Percentiles rank a stretch among this genome's conserved stretches.
phyloP scores from a whole-genome alignment of 2,888 invertebrate species.

The Automeris io region DNA sequence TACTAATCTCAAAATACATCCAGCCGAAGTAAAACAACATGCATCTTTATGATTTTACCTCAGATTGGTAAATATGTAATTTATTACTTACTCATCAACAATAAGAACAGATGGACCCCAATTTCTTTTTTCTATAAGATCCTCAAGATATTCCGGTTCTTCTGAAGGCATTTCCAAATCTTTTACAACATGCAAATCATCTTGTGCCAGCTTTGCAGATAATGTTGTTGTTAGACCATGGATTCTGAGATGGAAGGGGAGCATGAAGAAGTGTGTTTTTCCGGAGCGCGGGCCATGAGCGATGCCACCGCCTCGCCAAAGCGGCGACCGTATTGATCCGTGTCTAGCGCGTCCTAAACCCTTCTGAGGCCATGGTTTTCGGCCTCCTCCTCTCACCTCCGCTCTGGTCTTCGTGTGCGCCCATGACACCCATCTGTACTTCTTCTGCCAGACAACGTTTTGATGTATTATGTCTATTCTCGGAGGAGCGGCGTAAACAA shows the following conservation, averaged over 20 bases:
- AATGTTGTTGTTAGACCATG: slow-evolving; percentile 89
- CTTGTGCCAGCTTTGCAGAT: slow-evolving; percentile 95
- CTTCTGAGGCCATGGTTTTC: slow-evolving; percentile 98
- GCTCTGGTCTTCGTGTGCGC: slow-evolving; percentile 86
- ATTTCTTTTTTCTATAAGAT: slow-evolving; percentile 88
- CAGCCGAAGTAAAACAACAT: too few species aligned
- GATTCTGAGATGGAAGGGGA: slow-evolving; percentile 86
- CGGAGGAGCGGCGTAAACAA: slow-evolving; percentile 88
- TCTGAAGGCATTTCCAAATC: slow-evolving; percentile 90
- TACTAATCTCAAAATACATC: too few species aligned
- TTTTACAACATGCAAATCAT: slow-evolving; percentile 94
- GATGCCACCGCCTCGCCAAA: slow-evolving; percentile 89
- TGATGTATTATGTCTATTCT: slow-evolving; percentile 90
- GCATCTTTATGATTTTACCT: too few species aligned
- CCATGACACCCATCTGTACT: slow-evolving; percentile 89
- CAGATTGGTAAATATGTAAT: slow-evolving; percentile 1
- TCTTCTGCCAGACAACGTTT: slow-evolving; percentile 91
- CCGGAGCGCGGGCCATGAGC: slow-evolving; percentile 95
- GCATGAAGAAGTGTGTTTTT: slow-evolving; percentile 94
- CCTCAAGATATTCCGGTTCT: slow-evolving; percentile 85
- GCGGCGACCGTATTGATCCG: slow-evolving; percentile 93
- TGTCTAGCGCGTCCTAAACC: slow-evolving; percentile 93
- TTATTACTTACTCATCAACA: slow-evolving; percentile 88
- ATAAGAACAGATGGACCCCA: slow-evolving; percentile 98
- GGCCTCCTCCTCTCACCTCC: slow-evolving; percentile 92